Percentiles rank a stretch among this genome's conserved stretches.
These are phyloP conservation scores for Chloroclystis v-ata DNA, from an alignment of 2,888 invertebrate species.

Conservation along the genomic window DNA sequence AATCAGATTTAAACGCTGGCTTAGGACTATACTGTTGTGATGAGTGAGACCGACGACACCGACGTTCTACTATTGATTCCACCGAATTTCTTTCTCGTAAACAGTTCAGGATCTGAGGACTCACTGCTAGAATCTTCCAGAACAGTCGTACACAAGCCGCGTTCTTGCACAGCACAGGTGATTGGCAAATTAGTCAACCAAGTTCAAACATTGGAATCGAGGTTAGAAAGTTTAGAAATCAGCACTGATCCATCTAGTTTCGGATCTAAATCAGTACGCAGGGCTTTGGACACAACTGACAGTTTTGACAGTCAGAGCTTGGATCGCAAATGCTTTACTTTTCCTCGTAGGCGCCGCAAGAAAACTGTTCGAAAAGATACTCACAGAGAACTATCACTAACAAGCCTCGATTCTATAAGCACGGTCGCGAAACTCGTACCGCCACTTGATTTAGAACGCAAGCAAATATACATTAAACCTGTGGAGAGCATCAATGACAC, in stretches of 20 bases:
- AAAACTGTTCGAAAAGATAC: constrained; percentile 42
- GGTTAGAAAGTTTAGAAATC: constrained; percentile 66
- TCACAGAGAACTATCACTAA: constrained; percentile 49
- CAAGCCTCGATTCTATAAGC: constrained; percentile 50
- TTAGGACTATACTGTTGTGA: constrained; percentile 45
- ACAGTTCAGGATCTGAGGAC: constrained; percentile 77
- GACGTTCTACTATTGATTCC: constrained; percentile 88
- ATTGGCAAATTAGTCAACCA: constrained; percentile 78
- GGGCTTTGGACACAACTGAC: constrained; percentile 51
- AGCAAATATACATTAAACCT: constrained; percentile 12
- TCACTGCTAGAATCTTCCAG: constrained; percentile 64
- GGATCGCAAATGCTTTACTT: constrained; percentile 61
- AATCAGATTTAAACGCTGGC: constrained; percentile 32
- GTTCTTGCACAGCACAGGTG: constrained; percentile 69
- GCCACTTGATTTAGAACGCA: constrained; percentile 37
- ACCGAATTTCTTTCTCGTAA: constrained; percentile 84
- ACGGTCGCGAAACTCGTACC: constrained; percentile 37
- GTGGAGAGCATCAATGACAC: constrained; percentile 23
- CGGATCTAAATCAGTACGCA: constrained; percentile 36
- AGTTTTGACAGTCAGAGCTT: constrained; percentile 53
- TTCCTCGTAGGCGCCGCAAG: constrained; percentile 60
- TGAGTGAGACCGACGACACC: constrained; percentile 85
- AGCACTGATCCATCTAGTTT: constrained; percentile 51
- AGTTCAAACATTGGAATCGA: constrained; percentile 80
- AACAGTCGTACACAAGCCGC: constrained; percentile 66